Conservation (phyloP, 2,797 vertebrate species). For the Triplophysa yarkandensis region DNA sequence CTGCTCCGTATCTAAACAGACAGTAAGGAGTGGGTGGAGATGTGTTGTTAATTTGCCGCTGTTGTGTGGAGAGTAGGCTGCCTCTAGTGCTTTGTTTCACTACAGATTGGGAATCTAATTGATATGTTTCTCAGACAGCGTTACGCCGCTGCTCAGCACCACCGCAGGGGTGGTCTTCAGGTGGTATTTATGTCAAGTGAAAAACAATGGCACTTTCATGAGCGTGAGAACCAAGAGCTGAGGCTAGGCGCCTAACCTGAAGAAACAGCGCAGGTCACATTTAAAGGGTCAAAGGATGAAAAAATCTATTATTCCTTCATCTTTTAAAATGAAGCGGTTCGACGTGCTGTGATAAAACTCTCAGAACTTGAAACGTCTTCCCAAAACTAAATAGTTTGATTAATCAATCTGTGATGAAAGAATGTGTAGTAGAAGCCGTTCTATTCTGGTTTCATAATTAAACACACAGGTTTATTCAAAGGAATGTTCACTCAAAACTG, state of each 20-base stretch:
- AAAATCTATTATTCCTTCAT: not conserved
- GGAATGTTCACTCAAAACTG: no score
- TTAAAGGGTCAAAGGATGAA: conserved; percentile 10
- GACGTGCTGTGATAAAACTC: not conserved
- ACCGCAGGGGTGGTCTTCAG: conserved; percentile 49
- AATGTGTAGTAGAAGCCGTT: no score
- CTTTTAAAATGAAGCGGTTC: not conserved
- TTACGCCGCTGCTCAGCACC: conserved; percentile 22
- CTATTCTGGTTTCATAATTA: no score
- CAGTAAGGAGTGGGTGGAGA: conserved; percentile 51
- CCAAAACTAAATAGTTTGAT: not conserved
- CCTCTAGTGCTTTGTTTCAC: conserved; percentile 47
- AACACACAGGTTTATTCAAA: no score
- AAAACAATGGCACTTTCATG: conserved; percentile 42
- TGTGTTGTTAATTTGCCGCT: conserved; percentile 48
- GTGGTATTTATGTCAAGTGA: conserved; percentile 47
- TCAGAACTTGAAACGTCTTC: not conserved
- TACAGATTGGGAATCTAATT: conserved; percentile 50
- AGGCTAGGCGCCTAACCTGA: conserved; percentile 3
- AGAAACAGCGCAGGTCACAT: conserved; percentile 12
- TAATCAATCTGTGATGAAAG: no score
- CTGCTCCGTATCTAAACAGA: conserved; percentile 44
- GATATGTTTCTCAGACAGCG: conserved; percentile 46
- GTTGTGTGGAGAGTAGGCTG: conserved; percentile 44
- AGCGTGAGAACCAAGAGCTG: conserved; percentile 27